Evolutionary conservation across 2,113 vertebrate species (phyloP).

Genomic region (Herpailurus yagouaroundi): DNA sequence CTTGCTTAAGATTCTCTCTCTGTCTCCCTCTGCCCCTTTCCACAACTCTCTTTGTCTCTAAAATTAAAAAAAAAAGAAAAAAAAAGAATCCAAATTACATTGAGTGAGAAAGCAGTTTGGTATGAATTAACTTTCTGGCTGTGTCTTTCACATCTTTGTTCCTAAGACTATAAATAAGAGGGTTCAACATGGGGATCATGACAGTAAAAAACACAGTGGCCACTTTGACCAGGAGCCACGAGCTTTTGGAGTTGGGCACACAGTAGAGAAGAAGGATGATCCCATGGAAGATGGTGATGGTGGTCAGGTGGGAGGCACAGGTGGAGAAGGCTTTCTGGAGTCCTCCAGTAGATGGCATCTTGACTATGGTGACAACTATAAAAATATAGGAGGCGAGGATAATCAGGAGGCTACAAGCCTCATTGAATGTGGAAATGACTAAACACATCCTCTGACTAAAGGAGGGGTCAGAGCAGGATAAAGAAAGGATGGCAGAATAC

Average conservation of each 20-base stretch:
- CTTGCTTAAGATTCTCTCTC: too few relatives aligned
- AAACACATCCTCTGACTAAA: constrained; percentile 56
- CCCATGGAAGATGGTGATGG: constrained; percentile 63
- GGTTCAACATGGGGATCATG: constrained; percentile 66
- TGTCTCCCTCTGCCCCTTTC: too few relatives aligned
- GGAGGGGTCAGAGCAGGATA: constrained; percentile 42
- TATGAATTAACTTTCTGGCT: constrained; percentile 19
- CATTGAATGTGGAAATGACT: constrained; percentile 54
- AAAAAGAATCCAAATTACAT: not conserved
- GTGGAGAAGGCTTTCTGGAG: constrained; percentile 58
- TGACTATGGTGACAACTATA: constrained; percentile 46
- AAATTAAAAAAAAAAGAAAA: too few relatives aligned
- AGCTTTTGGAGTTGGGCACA: constrained; percentile 53
- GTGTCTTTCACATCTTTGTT: constrained; percentile 73
- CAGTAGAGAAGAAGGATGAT: constrained; percentile 64
- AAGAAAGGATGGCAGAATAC: constrained; percentile 61
- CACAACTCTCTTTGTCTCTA: too few relatives aligned
- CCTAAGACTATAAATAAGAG: constrained; percentile 68
- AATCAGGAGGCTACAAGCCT: constrained; percentile 34
- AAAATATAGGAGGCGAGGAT: constrained; percentile 51
- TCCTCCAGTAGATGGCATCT: constrained; percentile 33
- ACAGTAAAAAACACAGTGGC: constrained; percentile 60
- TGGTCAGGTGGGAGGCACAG: constrained; percentile 51
- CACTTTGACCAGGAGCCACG: constrained; percentile 11
- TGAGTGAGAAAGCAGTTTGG: not conserved